Conservation (phyloP, 2,797 vertebrate genomes). For the Lagothrix lagotricha region DNA sequence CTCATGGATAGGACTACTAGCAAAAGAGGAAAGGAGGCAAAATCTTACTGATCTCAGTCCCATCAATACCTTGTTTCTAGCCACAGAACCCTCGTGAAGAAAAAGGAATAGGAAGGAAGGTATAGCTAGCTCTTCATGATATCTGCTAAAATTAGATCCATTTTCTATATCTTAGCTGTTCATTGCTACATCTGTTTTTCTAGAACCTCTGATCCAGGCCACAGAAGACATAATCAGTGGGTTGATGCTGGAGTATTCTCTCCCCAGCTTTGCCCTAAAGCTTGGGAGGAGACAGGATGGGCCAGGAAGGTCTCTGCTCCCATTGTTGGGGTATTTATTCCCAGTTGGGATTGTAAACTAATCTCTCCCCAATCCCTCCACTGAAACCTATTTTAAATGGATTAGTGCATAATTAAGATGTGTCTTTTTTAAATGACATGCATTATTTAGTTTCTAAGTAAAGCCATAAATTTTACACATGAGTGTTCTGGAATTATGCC, state of each 20-base stretch:
- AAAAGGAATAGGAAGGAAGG: background rate
- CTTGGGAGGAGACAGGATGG: background rate
- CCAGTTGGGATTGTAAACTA: background rate
- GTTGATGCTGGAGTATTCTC: background rate
- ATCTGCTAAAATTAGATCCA: background rate
- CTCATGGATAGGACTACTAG: too few species aligned
- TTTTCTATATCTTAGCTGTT: background rate
- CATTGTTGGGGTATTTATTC: background rate
- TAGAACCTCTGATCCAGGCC: background rate
- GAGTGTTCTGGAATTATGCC: background rate
- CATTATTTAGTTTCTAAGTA: background rate
- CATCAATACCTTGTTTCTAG: background rate
- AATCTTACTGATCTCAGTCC: background rate
- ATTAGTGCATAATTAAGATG: background rate
- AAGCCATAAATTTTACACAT: background rate
- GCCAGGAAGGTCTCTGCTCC: background rate
- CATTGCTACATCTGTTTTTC: background rate
- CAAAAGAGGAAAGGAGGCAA: background rate
- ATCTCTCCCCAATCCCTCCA: background rate
- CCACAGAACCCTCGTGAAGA: background rate
- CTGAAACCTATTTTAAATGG: background rate
- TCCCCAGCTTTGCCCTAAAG: background rate
- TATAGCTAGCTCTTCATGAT: background rate
- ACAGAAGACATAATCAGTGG: background rate
- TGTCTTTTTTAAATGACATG: background rate